phyloP scores from a whole-genome alignment of 2,113 vertebrate genomes.

The Mesembrinibis cayennensis region DNA sequence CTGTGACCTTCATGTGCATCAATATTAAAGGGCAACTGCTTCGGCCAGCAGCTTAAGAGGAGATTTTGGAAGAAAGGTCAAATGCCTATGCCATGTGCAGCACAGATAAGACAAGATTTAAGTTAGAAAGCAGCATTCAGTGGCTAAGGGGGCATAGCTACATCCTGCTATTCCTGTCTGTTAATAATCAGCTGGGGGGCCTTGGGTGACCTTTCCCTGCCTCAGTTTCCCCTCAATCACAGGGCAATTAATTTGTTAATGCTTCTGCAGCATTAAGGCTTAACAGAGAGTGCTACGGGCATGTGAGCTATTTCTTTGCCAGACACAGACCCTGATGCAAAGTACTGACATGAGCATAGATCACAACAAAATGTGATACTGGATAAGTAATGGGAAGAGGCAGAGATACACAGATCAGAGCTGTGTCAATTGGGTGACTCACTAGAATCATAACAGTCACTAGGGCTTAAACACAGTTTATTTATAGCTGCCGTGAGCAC shows the following conservation, averaged over 20 bases:
- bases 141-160: background rate
- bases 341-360: background rate
- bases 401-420: constrained; percentile 9
- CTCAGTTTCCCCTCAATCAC: background rate
- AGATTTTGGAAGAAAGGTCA: background rate
- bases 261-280: background rate
- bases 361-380: background rate
- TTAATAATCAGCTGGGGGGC: background rate
- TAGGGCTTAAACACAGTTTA: background rate
- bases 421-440: background rate
- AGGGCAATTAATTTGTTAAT: background rate
- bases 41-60: background rate
- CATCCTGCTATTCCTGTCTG: background rate
- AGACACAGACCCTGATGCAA: background rate
- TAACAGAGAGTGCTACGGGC: background rate
- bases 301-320: background rate
- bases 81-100: background rate
- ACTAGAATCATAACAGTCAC: background rate
- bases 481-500: constrained; percentile 25
- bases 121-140: background rate
- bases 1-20: background rate
- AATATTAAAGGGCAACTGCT: background rate
- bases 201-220: background rate
- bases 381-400: background rate
- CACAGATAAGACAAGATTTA: background rate